phyloP scores from a whole-genome alignment of 2,113 vertebrate genomes.

The Balaenoptera acutorostrata region DNA sequence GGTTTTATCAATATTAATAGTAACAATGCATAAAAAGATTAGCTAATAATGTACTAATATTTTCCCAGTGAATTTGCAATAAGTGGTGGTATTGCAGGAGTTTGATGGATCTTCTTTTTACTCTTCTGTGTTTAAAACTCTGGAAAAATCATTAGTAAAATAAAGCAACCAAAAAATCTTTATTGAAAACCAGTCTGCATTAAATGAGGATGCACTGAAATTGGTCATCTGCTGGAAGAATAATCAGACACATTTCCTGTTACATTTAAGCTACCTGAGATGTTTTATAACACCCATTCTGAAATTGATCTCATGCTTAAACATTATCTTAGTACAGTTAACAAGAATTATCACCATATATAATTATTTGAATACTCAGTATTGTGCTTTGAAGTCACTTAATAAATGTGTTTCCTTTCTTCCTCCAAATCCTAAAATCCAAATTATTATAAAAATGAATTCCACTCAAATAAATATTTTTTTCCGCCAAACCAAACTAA shows the following conservation, averaged over 20 bases:
- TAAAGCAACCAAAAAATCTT: neutral
- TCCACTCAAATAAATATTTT: neutral
- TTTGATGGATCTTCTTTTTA: neutral
- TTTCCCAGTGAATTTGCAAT: neutral
- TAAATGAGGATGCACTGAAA: neutral
- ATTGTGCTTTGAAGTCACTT: neutral
- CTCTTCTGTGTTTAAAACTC: neutral
- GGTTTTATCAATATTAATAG: neutral
- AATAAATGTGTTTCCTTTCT: neutral
- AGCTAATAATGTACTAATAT: neutral
- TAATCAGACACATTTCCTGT: neutral
- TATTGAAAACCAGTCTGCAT: neutral
- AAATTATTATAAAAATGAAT: constrained; percentile 17
- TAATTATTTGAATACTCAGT: neutral
- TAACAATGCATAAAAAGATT: neutral
- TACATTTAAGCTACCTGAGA: neutral
- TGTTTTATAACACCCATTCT: neutral
- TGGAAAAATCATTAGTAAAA: neutral
- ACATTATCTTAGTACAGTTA: neutral
- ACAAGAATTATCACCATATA: neutral
- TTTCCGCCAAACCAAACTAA: neutral
- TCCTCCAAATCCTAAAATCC: neutral
- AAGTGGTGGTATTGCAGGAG: neutral
- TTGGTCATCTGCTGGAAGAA: neutral
- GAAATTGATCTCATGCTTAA: neutral